Evolutionary conservation across 2,113 vertebrate species (phyloP).

Genomic region (Plectropomus leopardus): DNA sequence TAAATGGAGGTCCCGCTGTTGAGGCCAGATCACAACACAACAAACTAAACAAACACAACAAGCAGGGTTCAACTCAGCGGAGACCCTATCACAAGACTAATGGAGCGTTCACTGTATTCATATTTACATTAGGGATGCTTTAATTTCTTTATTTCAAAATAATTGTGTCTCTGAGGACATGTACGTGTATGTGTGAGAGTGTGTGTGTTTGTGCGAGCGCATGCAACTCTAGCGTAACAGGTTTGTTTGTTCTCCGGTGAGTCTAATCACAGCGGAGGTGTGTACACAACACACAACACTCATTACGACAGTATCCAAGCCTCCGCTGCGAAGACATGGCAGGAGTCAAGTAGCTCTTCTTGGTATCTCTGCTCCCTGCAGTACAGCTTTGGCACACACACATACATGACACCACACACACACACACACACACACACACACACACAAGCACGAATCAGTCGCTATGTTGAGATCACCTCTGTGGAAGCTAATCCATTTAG

Average conservation of each 20-base stretch:
- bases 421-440: conserved; percentile 17
- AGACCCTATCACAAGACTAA: conserved; percentile 57
- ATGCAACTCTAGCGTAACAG: conserved; percentile 35
- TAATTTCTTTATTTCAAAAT: conserved; percentile 63
- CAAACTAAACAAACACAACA: conserved; percentile 60
- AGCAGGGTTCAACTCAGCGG: conserved; percentile 46
- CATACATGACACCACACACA: not conserved
- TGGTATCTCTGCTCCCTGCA: conserved; percentile 28
- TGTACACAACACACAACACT: conserved; percentile 53
- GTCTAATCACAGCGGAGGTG: conserved; percentile 47
- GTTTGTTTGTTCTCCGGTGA: conserved; percentile 63
- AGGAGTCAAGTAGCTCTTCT: conserved; percentile 58
- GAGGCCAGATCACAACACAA: conserved; percentile 51
- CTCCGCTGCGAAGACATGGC: conserved; percentile 61
- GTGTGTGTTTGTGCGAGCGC: not conserved
- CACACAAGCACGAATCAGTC: not conserved
- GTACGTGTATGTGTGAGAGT: not conserved
- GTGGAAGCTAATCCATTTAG: conserved; percentile 63
- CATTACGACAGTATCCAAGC: conserved; percentile 40
- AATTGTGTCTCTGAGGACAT: conserved; percentile 59
- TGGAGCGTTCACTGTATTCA: conserved; percentile 57
- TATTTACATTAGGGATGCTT: conserved; percentile 61
- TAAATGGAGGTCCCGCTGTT: conserved; percentile 62
- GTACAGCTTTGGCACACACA: conserved; percentile 20
- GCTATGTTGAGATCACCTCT: conserved; percentile 50